These are phyloP conservation scores for Calliphora vomitoria DNA, from an alignment of 2,888 invertebrate genomes.

Conservation along the genomic window DNA sequence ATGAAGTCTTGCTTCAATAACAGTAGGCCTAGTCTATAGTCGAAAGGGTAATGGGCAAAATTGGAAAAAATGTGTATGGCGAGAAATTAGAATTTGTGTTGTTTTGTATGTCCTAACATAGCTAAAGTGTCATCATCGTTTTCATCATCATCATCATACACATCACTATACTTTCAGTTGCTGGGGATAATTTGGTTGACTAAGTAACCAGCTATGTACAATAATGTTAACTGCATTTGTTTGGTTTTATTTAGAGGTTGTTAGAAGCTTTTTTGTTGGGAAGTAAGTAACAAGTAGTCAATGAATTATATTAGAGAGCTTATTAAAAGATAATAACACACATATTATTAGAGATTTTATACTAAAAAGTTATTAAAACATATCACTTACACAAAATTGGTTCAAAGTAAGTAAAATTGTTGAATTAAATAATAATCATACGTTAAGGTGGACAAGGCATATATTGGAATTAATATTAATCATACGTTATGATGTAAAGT, in stretches of 20 bases:
- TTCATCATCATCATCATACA: not conserved
- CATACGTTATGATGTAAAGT: not conserved
- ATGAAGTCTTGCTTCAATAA: not conserved
- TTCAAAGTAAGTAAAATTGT: not conserved
- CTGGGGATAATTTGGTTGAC: no score
- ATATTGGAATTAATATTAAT: slow-evolving; percentile 13
- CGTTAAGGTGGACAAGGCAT: no score
- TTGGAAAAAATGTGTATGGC: not conserved
- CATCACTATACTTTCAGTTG: no score
- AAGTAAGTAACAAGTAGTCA: no score
- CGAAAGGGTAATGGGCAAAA: not conserved
- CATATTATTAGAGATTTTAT: no score
- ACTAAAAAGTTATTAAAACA: not conserved
- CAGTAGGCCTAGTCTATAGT: not conserved
- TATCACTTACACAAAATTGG: not conserved
- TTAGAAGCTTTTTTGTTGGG: no score
- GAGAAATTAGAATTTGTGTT: not conserved
- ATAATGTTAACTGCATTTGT: not conserved
- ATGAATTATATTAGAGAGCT: no score
- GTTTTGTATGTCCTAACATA: slow-evolving; percentile 5
- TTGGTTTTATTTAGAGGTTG: no score
- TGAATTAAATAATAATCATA: no score
- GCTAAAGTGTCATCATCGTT: slow-evolving; percentile 21
- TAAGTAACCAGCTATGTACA: not conserved
- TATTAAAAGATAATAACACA: no score